Conservation (phyloP, 2,797 vertebrate genomes). For the Sus cebifrons region DNA sequence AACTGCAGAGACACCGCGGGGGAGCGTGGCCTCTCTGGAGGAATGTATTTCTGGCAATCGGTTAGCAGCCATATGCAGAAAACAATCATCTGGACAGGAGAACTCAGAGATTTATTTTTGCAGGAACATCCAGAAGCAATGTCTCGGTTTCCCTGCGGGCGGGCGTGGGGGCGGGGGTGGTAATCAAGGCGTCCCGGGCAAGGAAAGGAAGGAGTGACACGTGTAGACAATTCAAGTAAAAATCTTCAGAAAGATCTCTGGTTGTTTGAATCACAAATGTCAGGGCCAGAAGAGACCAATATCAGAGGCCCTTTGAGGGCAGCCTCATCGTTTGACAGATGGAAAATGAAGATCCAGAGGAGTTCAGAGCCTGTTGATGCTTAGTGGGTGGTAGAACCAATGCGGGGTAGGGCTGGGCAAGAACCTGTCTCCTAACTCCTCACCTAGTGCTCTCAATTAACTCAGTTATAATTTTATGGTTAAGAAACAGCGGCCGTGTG, state of each 20-base stretch:
- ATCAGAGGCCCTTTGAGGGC: background rate
- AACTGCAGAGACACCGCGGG: background rate
- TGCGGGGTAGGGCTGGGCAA: background rate
- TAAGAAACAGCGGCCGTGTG: constrained; percentile 33
- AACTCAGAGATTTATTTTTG: constrained; percentile 1
- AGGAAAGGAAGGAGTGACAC: background rate
- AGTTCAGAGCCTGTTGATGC: background rate
- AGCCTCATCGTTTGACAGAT: background rate
- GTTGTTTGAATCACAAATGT: background rate
- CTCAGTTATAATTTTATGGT: constrained; percentile 1
- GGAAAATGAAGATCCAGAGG: background rate
- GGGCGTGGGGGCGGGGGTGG: no score
- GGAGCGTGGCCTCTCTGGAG: constrained; percentile 60
- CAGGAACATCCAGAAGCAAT: constrained; percentile 53
- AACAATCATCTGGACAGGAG: constrained; percentile 30
- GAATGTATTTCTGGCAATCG: constrained; percentile 76
- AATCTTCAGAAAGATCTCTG: constrained; percentile 21
- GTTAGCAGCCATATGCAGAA: constrained; percentile 61
- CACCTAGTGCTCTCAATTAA: background rate
- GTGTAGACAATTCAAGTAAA: background rate
- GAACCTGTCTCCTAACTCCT: background rate
- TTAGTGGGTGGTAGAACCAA: background rate
- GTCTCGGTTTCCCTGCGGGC: background rate
- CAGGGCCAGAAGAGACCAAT: background rate
- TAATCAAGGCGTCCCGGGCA: background rate